Evolutionary conservation across 2,797 vertebrate genomes (phyloP).

Genomic region (Phoeniculus purpureus): DNA sequence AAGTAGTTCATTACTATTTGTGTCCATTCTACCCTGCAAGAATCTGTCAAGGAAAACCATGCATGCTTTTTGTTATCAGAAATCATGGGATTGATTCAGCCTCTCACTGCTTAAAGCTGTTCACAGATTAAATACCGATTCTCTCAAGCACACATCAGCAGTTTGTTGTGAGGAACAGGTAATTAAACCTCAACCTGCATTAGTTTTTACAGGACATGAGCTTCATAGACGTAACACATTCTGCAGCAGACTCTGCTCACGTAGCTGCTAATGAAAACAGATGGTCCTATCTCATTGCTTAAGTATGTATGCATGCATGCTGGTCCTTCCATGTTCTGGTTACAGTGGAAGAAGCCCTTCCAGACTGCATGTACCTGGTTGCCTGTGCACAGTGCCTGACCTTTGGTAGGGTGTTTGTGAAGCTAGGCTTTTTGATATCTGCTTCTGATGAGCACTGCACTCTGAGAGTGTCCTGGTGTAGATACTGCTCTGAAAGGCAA

Average conservation of each 20-base stretch:
- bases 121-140: not conserved
- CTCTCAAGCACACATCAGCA: not conserved
- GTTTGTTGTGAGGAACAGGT: not conserved
- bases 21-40: not conserved
- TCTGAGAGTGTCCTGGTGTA: not conserved
- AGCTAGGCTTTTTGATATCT: not conserved
- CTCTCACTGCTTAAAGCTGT: not conserved
- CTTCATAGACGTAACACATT: not conserved
- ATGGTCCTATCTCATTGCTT: not conserved
- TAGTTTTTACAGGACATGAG: not conserved
- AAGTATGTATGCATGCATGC: not conserved
- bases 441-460: not conserved
- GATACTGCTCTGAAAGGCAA: not conserved
- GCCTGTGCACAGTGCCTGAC: not conserved
- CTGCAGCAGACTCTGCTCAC: not conserved
- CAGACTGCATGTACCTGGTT: not conserved
- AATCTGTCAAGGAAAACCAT: not conserved
- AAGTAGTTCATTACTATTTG: not conserved
- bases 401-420: not conserved
- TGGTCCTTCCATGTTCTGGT: not conserved
- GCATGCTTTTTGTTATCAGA: not conserved
- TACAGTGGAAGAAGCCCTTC: not conserved
- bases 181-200: not conserved
- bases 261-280: not conserved
- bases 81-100: not conserved